Evolutionary conservation across 2,888 invertebrate genomes (phyloP).

Genomic region (Epirrhoe alternata): DNA sequence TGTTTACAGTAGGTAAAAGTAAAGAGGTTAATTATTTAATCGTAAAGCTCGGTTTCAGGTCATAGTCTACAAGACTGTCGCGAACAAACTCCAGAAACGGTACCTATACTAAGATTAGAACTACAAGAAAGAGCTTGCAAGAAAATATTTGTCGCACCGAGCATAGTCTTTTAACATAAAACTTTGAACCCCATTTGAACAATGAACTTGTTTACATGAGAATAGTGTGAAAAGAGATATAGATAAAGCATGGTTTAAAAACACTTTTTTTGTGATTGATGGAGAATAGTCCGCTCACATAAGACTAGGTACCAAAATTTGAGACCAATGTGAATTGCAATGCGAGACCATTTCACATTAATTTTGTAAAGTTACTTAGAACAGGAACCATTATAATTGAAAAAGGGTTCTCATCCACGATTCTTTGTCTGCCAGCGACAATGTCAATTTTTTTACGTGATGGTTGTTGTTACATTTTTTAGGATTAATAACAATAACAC

Average conservation of each 20-base stretch:
- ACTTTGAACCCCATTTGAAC: too few species aligned
- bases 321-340: too few species aligned
- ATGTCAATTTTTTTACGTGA: too few species aligned
- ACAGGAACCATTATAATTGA: too few species aligned
- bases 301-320: too few species aligned
- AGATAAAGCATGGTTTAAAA: background rate
- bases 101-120: constrained; percentile 75
- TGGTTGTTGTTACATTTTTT: too few species aligned
- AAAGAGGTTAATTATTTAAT: too few species aligned
- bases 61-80: constrained; percentile 39
- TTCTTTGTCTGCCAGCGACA: too few species aligned
- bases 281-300: background rate
- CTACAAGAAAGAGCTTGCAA: constrained; percentile 55
- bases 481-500: too few species aligned
- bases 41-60: background rate
- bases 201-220: constrained; percentile 27
- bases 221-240: constrained; percentile 8
- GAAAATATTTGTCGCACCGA: constrained; percentile 66
- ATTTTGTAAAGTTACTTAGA: background rate
- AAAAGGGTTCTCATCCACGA: too few species aligned
- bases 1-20: too few species aligned
- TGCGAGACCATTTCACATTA: background rate
- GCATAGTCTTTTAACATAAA: constrained; percentile 26
- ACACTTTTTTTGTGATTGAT: background rate
- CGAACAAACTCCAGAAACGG: constrained; percentile 59